Percentiles rank a stretch among this genome's conserved stretches.
Conservation (phyloP, 1,140 invertebrate genomes). For the Kradibia gibbosae region DNA sequence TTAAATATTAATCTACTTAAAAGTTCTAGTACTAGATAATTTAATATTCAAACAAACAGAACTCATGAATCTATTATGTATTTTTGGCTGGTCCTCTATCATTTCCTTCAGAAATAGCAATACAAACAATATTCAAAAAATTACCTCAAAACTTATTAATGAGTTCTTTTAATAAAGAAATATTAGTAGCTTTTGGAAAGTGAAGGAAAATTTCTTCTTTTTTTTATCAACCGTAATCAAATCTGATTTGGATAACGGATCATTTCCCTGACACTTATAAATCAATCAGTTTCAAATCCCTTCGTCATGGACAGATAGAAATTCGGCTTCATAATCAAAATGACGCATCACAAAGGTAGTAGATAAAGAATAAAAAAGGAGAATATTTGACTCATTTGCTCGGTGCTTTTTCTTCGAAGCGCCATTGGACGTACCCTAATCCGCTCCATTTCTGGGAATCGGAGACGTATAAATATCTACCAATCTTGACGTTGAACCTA, state of each 20-base stretch:
- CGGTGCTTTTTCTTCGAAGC: neutral
- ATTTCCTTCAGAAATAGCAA: too few relatives aligned
- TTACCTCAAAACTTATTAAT: too few relatives aligned
- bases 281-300: neutral
- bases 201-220: neutral
- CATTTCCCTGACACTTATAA: neutral
- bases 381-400: neutral
- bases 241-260: neutral
- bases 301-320: neutral
- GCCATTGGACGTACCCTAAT: constrained; percentile 16
- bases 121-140: too few relatives aligned
- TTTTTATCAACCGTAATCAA: neutral
- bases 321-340: neutral
- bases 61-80: too few relatives aligned
- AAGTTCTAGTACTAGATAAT: too few relatives aligned
- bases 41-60: too few relatives aligned
- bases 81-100: too few relatives aligned
- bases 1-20: too few relatives aligned
- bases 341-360: neutral
- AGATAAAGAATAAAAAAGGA: neutral
- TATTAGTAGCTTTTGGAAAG: neutral
- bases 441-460: constrained; percentile 16
- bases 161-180: too few relatives aligned
- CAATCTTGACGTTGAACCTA: neutral
- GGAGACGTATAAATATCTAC: constrained; percentile 11